These are phyloP conservation scores for Ramphastos sulfuratus DNA, from an alignment of 2,113 vertebrate species.

Conservation along the genomic window DNA sequence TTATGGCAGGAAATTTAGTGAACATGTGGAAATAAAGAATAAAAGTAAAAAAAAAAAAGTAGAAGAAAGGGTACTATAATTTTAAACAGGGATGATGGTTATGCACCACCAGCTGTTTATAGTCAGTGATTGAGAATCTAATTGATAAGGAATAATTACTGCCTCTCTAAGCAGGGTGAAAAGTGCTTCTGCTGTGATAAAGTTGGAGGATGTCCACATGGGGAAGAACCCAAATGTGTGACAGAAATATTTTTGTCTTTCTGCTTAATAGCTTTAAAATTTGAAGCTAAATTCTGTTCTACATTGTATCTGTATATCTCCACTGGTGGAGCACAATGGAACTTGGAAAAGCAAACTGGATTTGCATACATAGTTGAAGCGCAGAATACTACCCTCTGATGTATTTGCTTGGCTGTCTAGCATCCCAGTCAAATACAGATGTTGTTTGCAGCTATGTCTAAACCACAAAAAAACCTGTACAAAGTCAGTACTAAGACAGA, in stretches of 20 bases:
- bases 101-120: constrained; percentile 44
- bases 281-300: not conserved
- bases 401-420: not conserved
- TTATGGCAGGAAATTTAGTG: constrained; percentile 28
- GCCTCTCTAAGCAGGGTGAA: not conserved
- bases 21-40: constrained; percentile 35
- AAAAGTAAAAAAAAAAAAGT: not conserved
- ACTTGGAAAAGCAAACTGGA: not conserved
- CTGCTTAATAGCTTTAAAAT: constrained; percentile 2
- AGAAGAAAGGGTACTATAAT: not conserved
- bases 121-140: constrained; percentile 11
- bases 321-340: not conserved
- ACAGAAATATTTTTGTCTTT: not conserved
- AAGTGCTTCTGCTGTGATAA: not conserved
- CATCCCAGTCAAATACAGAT: not conserved
- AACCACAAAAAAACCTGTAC: not conserved
- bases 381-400: not conserved
- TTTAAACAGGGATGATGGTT: constrained; percentile 33
- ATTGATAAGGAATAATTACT: constrained; percentile 42
- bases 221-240: not conserved
- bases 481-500: not conserved
- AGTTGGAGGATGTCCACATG: not conserved
- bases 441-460: not conserved
- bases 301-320: not conserved
- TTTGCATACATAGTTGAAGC: not conserved